These are phyloP conservation scores for Eucidaris tribuloides DNA, from an alignment of 35 echinoderm and acorn worm genomes.

Conservation along the genomic window DNA sequence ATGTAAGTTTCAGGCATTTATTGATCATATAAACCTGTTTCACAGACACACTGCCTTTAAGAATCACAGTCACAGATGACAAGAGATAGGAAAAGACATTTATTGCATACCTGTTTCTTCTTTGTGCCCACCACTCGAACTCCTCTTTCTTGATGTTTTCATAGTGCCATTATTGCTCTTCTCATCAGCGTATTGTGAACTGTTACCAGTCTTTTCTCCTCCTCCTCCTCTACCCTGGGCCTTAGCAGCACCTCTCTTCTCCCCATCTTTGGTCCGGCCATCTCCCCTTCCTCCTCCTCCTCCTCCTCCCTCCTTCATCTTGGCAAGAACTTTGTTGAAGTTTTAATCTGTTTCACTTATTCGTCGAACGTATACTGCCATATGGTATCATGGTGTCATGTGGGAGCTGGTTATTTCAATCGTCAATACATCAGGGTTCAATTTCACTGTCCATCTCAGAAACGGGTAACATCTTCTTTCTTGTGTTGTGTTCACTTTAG, in stretches of 20 bases:
- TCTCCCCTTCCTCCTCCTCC: slow-evolving; percentile 1
- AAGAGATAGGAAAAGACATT: background rate
- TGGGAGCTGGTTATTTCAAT: too few relatives aligned
- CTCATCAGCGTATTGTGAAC: background rate
- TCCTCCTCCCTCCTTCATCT: background rate
- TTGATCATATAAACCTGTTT: too few relatives aligned
- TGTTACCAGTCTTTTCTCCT: background rate
- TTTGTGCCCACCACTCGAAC: background rate
- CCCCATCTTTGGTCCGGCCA: background rate
- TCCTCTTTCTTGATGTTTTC: background rate
- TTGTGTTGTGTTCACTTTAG: too few relatives aligned
- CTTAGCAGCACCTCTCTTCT: background rate
- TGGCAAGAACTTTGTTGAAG: too few relatives aligned
- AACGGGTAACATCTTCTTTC: too few relatives aligned
- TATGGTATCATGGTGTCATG: too few relatives aligned
- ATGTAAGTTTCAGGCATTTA: too few relatives aligned
- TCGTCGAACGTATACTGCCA: too few relatives aligned
- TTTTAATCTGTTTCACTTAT: too few relatives aligned
- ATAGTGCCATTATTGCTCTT: too few relatives aligned
- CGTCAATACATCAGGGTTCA: too few relatives aligned
- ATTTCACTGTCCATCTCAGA: too few relatives aligned
- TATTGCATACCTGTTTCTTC: background rate
- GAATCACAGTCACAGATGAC: background rate
- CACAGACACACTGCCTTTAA: background rate
- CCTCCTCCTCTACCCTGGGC: background rate